Conservation (phyloP, 2,888 invertebrate species). For the Macrostomum cliftonense region DNA sequence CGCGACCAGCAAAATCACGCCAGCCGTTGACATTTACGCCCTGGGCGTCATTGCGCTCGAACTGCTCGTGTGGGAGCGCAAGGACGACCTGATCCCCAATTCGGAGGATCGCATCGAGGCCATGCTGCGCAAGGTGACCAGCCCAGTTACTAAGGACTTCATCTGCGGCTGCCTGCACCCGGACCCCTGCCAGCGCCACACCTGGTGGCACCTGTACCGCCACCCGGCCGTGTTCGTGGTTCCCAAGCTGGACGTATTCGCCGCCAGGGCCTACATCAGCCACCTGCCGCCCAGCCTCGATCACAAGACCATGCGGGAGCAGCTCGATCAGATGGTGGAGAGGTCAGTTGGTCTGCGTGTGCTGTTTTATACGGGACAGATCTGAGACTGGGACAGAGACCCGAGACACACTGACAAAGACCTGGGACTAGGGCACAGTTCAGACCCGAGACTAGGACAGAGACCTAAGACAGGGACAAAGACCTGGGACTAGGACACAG, state of each 20-base stretch:
- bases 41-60: slow-evolving; percentile 10
- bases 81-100: slow-evolving; percentile 1
- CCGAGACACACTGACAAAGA: too few species aligned
- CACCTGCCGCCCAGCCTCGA: too few species aligned
- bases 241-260: slow-evolving; percentile 5
- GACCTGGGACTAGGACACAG: too few species aligned
- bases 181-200: slow-evolving; percentile 6
- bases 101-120: slow-evolving; percentile 1
- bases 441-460: too few species aligned
- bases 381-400: too few species aligned
- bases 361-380: too few species aligned
- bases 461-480: too few species aligned
- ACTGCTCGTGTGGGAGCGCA: slow-evolving; percentile 8
- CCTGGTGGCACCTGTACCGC: slow-evolving; percentile 4
- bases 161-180: slow-evolving; percentile 4
- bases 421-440: too few species aligned
- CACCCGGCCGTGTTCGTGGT: slow-evolving; percentile 10
- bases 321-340: too few species aligned
- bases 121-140: slow-evolving; percentile 1
- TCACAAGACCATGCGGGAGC: too few species aligned
- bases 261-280: slow-evolving; percentile 3
- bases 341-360: too few species aligned
- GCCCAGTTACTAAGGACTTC: slow-evolving; percentile 1
- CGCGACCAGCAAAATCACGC: slow-evolving; percentile 1
- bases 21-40: slow-evolving; percentile 8